Conservation (phyloP, 2,797 vertebrate species). For the Spheniscus humboldti region DNA sequence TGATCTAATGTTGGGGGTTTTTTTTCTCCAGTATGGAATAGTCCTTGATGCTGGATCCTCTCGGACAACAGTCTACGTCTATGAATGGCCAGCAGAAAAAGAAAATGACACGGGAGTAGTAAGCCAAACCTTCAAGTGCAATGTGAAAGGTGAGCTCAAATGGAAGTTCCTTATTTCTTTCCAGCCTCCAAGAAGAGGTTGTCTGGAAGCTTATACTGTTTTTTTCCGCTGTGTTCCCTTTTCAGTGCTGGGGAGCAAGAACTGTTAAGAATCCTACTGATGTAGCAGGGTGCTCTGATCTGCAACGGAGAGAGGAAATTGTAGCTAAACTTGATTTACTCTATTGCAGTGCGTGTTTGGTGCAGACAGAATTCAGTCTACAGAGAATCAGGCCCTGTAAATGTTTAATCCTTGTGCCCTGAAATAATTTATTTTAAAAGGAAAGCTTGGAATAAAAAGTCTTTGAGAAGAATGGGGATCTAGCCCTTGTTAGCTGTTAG, state of each 20-base stretch:
- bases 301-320: not conserved
- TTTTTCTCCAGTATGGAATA: slow-evolving; percentile 85
- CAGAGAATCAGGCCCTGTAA: not conserved
- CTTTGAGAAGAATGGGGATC: not conserved
- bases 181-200: not conserved
- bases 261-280: not conserved
- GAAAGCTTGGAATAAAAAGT: not conserved
- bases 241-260: not conserved
- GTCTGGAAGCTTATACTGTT: not conserved
- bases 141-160: slow-evolving; percentile 79
- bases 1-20: not conserved
- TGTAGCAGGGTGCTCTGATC: not conserved
- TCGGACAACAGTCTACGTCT: slow-evolving; percentile 88
- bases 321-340: not conserved
- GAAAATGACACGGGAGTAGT: slow-evolving; percentile 92
- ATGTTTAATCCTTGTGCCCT: not conserved
- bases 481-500: not conserved
- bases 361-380: not conserved
- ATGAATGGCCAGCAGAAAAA: slow-evolving; percentile 93
- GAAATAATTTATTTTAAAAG: not conserved
- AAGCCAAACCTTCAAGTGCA: slow-evolving; percentile 79
- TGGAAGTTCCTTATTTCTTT: not conserved
- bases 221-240: not conserved
- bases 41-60: slow-evolving; percentile 94
- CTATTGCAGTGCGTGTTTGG: not conserved